Evolutionary conservation across 2,797 vertebrate genomes (phyloP).

Genomic region (Pangasius larnaudii): DNA sequence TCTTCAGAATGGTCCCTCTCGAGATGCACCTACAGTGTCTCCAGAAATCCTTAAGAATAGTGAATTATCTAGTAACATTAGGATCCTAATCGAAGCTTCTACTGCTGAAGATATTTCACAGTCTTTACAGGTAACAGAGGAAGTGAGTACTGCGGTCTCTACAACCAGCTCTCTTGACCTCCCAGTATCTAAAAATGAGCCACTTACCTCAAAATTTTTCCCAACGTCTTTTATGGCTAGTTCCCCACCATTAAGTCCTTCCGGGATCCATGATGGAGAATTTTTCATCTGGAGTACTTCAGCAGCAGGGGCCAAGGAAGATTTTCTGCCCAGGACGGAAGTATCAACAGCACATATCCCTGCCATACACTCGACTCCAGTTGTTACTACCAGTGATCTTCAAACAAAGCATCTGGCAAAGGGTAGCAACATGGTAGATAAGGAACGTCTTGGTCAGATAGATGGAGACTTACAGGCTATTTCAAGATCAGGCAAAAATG

Average conservation of each 20-base stretch:
- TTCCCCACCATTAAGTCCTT: neutral
- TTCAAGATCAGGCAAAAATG: neutral
- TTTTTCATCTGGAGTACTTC: neutral
- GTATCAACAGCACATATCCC: conserved; percentile 22
- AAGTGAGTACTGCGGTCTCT: neutral
- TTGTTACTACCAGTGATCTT: neutral
- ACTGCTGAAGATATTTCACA: neutral
- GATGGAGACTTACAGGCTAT: conserved; percentile 1
- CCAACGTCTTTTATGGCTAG: neutral
- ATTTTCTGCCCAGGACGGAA: neutral
- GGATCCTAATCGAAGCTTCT: neutral
- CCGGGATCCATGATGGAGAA: conserved; percentile 3
- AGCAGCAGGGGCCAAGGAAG: neutral
- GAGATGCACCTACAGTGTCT: neutral
- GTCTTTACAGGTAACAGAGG: neutral
- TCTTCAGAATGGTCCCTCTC: neutral
- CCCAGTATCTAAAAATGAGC: neutral
- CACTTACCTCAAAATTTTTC: neutral
- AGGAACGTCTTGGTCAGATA: neutral
- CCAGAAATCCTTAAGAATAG: neutral
- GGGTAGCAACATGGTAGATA: neutral
- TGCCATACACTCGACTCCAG: conserved; percentile 15
- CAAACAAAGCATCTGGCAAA: neutral
- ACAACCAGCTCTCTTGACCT: conserved; percentile 5
- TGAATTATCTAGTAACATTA: neutral